Evolutionary conservation across 1,140 invertebrate genomes (phyloP).

Genomic region (Pemphigus obesinymphae): DNA sequence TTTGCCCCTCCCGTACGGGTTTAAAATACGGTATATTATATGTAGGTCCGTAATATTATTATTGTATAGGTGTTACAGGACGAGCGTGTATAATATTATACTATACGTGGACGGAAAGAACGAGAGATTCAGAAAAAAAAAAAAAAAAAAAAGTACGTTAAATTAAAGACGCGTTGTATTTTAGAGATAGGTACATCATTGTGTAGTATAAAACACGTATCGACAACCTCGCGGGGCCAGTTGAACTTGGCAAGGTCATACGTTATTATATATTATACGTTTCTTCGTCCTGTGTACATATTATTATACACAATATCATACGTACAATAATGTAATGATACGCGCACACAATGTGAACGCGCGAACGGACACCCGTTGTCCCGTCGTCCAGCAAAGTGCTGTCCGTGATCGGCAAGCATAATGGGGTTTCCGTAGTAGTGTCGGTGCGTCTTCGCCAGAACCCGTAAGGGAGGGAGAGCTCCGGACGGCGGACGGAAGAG

Average conservation of each 20-base stretch:
- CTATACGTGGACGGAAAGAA: too few species aligned
- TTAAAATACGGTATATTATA: too few species aligned
- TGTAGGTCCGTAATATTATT: too few species aligned
- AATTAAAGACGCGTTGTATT: too few species aligned
- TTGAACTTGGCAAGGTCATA: slow-evolving; percentile 31
- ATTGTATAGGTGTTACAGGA: too few species aligned
- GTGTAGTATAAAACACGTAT: not conserved
- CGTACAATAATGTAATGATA: not conserved
- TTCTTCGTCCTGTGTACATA: not conserved
- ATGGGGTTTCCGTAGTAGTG: not conserved
- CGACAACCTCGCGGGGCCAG: slow-evolving; percentile 8
- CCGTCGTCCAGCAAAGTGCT: not conserved
- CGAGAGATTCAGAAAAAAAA: too few species aligned
- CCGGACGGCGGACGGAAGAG: not conserved
- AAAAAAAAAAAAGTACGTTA: too few species aligned
- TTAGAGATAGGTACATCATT: not conserved
- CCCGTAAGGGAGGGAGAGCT: too few species aligned
- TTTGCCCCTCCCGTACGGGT: not conserved
- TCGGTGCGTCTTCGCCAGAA: not conserved
- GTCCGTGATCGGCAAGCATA: slow-evolving; percentile 11
- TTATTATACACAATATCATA: not conserved
- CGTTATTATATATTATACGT: not conserved
- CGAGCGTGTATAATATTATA: too few species aligned
- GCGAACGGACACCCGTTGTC: not conserved
- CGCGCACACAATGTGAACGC: not conserved